Base-by-base conservation (phyloP, 2,113 vertebrate species). In the Periophthalmus modestus region DNA sequence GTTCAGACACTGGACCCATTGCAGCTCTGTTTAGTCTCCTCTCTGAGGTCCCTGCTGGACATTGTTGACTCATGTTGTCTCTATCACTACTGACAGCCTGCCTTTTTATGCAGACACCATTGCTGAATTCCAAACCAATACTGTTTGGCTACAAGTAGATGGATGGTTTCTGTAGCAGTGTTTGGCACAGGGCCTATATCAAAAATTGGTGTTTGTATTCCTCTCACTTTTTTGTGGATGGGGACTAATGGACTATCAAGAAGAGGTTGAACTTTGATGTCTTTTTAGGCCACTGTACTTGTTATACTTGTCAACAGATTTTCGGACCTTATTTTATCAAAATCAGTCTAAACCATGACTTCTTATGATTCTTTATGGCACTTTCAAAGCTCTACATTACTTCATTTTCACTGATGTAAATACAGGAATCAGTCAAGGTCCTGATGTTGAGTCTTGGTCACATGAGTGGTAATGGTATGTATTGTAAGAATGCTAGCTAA, bases 91-190 rank as follows among this genome's bases (percentile, higher is more conserved):
- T 34, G 18, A 65, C 33, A 1, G 62, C 19, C n/a, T 4, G 36
- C 9, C 34, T 39, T 65, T 65, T 65, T 65, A 65, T 65, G 62
- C 62, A 43, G 34, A 39, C 62, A n/a, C 34, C 18, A 68, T 74
- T 80, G 78, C 82, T 80, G 79, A 79, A 70, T 78, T 82, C 83
- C 83, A 85, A 81, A 75, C 54, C 68, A 16, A 69, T 80, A 83
- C 83, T 81, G 79, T 71, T 66, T 66, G 72, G 65, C 72, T 71
- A 73, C 21, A 62, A 74, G 68, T 79, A 69, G 82, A 86, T 82
- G 77, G 84, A 87, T 86, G 4, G 80, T 77, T 84, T 82, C 79
- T 87, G 87, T 86, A 83, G 84, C 87, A 82, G 77, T 16, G 83
- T 71, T 77, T 90, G 87, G 89, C 86, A 73, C 81, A 18, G 72